These are phyloP conservation scores for Sorex fumeus DNA, from an alignment of 2,113 vertebrate species.

Conservation along the genomic window DNA sequence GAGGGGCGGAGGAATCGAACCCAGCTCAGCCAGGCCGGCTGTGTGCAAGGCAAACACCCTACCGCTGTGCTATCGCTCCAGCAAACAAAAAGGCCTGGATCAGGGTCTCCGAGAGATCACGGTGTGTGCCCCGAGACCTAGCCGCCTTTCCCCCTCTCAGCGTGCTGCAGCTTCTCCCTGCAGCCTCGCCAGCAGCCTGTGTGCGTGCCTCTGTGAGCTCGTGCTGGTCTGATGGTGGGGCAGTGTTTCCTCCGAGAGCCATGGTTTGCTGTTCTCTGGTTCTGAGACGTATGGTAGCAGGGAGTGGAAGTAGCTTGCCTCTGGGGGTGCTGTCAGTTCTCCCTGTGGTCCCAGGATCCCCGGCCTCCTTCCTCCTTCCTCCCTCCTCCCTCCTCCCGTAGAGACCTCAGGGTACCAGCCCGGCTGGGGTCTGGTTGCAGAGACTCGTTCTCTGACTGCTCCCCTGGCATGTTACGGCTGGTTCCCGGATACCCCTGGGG, in stretches of 20 bases:
- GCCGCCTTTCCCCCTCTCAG: too few relatives aligned
- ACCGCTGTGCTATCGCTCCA: too few relatives aligned
- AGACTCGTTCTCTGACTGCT: neutral
- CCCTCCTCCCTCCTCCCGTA: neutral
- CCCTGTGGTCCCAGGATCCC: neutral
- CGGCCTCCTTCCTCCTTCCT: neutral
- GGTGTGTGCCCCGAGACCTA: too few relatives aligned
- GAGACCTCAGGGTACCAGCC: neutral
- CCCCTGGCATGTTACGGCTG: neutral
- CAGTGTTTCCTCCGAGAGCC: neutral
- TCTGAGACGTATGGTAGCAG: neutral
- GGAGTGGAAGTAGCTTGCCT: neutral
- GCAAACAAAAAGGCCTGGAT: neutral
- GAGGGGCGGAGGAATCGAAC: too few relatives aligned
- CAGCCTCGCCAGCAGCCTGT: neutral
- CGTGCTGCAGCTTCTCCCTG: neutral
- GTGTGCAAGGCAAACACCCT: too few relatives aligned
- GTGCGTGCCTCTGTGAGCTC: neutral
- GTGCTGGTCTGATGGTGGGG: conserved; percentile 45
- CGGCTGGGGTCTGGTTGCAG: too few relatives aligned
- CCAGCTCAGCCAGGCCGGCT: too few relatives aligned
- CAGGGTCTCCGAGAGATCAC: too few relatives aligned
- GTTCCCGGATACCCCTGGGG: neutral
- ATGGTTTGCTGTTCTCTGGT: conserved; percentile 57
- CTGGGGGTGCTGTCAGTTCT: neutral